Evolutionary conservation across 1,140 invertebrate genomes (phyloP).

Genomic region (Musca domestica): DNA sequence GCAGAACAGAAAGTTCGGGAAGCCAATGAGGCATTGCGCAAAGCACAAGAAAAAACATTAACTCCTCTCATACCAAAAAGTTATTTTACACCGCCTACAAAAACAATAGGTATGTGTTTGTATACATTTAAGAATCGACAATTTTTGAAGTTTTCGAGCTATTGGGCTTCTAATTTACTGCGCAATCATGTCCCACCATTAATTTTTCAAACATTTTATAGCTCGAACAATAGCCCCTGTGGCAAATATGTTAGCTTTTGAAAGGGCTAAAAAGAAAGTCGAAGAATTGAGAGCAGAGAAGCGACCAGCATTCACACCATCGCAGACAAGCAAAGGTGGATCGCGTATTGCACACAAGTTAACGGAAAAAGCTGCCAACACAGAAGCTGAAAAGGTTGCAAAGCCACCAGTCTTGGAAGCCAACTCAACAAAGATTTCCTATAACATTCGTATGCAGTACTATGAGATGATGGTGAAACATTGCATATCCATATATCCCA

Average conservation of each 20-base stretch:
- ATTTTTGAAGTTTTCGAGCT: too few species aligned
- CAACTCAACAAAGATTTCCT: slow-evolving; percentile 76
- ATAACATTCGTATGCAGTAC: slow-evolving; percentile 79
- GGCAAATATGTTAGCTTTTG: slow-evolving; percentile 60
- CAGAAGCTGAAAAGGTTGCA: slow-evolving; percentile 29
- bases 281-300: slow-evolving; percentile 54
- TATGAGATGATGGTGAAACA: slow-evolving; percentile 85
- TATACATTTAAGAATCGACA: too few species aligned
- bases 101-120: not conserved
- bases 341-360: slow-evolving; percentile 66
- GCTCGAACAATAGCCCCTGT: slow-evolving; percentile 62
- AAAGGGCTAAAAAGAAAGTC: slow-evolving; percentile 61
- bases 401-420: slow-evolving; percentile 66
- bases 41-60: slow-evolving; percentile 32
- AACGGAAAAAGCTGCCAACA: slow-evolving; percentile 19
- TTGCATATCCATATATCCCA: slow-evolving; percentile 74
- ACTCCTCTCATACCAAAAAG: slow-evolving; percentile 44
- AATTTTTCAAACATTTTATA: slow-evolving; percentile 14
- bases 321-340: slow-evolving; percentile 68
- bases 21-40: slow-evolving; percentile 33
- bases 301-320: slow-evolving; percentile 57
- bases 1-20: slow-evolving; percentile 43
- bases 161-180: too few species aligned
- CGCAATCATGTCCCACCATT: too few species aligned
- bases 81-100: slow-evolving; percentile 36